Evolutionary conservation across 2,113 vertebrate species (phyloP).

Genomic region (Brienomyrus longianalis): DNA sequence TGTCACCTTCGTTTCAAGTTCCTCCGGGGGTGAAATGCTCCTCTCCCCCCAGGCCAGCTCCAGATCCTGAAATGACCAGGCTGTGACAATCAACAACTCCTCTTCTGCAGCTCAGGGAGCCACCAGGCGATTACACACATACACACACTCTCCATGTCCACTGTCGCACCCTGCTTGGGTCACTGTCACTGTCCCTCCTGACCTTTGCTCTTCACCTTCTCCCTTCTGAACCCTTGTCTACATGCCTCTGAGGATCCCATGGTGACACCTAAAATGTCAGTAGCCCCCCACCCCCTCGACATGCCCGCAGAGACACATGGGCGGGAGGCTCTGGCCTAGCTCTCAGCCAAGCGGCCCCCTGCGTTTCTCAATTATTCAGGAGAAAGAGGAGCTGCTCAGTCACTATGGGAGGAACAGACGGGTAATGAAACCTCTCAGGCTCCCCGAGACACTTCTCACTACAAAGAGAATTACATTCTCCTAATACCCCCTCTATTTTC

Average conservation of each 20-base stretch:
- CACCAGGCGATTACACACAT: slow-evolving; percentile 43
- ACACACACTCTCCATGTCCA: neutral
- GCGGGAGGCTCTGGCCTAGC: neutral
- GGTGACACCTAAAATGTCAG: neutral
- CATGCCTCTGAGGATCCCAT: neutral
- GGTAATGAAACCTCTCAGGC: slow-evolving; percentile 1
- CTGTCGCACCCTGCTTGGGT: neutral
- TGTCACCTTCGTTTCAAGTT: neutral
- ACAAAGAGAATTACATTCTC: neutral
- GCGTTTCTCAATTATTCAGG: slow-evolving; percentile 5
- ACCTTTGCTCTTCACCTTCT: neutral
- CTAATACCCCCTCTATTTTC: neutral
- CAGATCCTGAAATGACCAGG: slow-evolving; percentile 48
- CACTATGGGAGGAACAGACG: neutral
- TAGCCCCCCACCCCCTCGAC: neutral
- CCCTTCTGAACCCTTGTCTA: neutral
- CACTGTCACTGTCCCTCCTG: neutral
- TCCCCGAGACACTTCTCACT: neutral
- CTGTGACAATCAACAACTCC: slow-evolving; percentile 36
- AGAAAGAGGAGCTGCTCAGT: neutral
- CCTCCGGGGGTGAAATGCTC: neutral
- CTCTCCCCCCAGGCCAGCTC: slow-evolving; percentile 17
- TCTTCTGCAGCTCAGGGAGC: slow-evolving; percentile 33
- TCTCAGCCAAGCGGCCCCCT: neutral
- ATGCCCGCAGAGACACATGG: neutral